A percentile compares a stretch with the other conserved stretches of the same genome.
These are phyloP conservation scores for Salvelinus fontinalis DNA, from an alignment of 2,113 vertebrate species.

Conservation along the genomic window DNA sequence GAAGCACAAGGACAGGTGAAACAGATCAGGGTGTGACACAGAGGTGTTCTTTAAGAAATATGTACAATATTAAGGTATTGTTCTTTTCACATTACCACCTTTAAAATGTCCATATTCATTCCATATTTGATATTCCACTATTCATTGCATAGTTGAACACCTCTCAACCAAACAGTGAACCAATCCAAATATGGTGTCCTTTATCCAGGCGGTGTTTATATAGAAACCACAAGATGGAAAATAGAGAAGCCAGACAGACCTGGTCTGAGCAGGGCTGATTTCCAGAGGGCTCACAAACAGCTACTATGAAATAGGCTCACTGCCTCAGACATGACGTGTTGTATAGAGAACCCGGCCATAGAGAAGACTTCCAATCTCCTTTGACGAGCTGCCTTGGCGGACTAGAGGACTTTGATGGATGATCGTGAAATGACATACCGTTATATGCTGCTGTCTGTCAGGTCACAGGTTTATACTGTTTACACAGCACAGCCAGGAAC, in stretches of 20 bases:
- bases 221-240: constrained; percentile 39
- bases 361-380: constrained; percentile 51
- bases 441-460: constrained; percentile 31
- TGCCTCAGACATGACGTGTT: constrained; percentile 59
- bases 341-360: constrained; percentile 38
- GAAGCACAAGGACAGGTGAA: too few species aligned
- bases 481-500: constrained; percentile 46
- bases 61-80: background rate
- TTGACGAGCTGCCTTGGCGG: constrained; percentile 60
- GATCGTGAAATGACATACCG: constrained; percentile 57
- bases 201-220: constrained; percentile 37
- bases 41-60: too few species aligned
- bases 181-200: constrained; percentile 36
- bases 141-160: constrained; percentile 14
- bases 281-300: constrained; percentile 45
- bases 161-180: constrained; percentile 24
- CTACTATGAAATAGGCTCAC: constrained; percentile 37
- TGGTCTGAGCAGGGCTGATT: constrained; percentile 30
- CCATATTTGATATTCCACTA: background rate
- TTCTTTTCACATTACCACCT: constrained; percentile 5
- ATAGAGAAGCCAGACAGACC: constrained; percentile 10
- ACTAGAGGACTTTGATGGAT: constrained; percentile 56
- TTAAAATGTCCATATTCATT: constrained; percentile 14
- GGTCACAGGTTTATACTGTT: constrained; percentile 19
- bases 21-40: background rate